Evolutionary conservation across 2,888 invertebrate genomes (phyloP).

Genomic region (Nomada goodeniana): DNA sequence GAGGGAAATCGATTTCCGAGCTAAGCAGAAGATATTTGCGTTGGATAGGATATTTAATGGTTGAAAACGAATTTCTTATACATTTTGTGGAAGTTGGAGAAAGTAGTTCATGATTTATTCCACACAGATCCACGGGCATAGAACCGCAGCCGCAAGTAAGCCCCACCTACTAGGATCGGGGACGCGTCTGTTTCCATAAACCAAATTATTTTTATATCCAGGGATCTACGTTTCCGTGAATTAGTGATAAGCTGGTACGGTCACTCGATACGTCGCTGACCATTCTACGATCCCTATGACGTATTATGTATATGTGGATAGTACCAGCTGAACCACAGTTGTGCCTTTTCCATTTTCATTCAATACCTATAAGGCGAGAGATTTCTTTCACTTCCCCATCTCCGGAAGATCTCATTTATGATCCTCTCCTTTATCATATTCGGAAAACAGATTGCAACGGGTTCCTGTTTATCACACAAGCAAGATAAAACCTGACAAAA

Average conservation of each 20-base stretch:
- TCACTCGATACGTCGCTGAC: slow-evolving; percentile 73
- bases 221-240: slow-evolving; percentile 79
- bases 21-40: background rate
- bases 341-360: slow-evolving; percentile 63
- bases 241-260: slow-evolving; percentile 80
- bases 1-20: too few species aligned
- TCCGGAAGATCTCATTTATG: slow-evolving; percentile 1
- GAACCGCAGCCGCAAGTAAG: slow-evolving; percentile 57
- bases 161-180: slow-evolving; percentile 59
- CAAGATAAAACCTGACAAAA: too few species aligned
- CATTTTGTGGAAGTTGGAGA: slow-evolving; percentile 55
- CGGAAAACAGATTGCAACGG: background rate
- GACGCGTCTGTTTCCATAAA: slow-evolving; percentile 83
- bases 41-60: slow-evolving; percentile 13
- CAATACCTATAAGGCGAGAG: slow-evolving; percentile 59
- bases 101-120: slow-evolving; percentile 75
- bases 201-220: slow-evolving; percentile 83
- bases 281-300: slow-evolving; percentile 68
- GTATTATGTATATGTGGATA: slow-evolving; percentile 63
- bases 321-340: slow-evolving; percentile 57
- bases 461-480: background rate
- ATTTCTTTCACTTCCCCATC: slow-evolving; percentile 66
- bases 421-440: background rate
- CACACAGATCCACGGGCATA: slow-evolving; percentile 58
- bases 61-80: slow-evolving; percentile 46